A percentile compares a stretch with the other conserved stretches of the same genome.
Evolutionary conservation across 2,797 vertebrate species (phyloP).

Genomic region (Aratinga solstitialis): DNA sequence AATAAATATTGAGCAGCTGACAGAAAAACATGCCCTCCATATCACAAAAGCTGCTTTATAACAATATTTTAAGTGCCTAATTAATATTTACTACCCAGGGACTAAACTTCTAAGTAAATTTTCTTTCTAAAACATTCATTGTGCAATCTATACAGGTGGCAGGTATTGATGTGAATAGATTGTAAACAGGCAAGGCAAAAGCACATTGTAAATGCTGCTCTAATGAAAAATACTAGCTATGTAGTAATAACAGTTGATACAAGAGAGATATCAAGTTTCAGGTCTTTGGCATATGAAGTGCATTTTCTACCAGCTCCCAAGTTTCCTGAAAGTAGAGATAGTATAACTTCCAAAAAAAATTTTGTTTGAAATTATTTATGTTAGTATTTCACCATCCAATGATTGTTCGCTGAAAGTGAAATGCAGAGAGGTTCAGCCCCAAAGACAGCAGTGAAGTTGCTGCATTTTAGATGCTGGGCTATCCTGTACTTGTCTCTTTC

Average conservation of each 20-base stretch:
- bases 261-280: neutral
- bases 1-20: constrained; percentile 77
- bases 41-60: constrained; percentile 72
- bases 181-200: neutral
- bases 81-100: constrained; percentile 71
- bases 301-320: neutral
- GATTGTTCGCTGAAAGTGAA: neutral
- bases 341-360: fast-evolving
- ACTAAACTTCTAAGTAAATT: constrained; percentile 68
- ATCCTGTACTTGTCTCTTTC: neutral
- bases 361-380: neutral
- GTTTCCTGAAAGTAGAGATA: neutral
- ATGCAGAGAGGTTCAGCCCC: fast-evolving
- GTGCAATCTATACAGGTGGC: constrained; percentile 7
- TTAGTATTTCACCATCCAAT: neutral
- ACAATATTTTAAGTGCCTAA: constrained; percentile 65
- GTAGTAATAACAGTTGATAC: neutral
- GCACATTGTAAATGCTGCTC: neutral
- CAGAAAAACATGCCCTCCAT: constrained; percentile 57
- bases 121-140: constrained; percentile 58
- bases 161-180: neutral
- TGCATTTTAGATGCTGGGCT: neutral
- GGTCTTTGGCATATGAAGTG: neutral
- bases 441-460: neutral
- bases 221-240: neutral